These are phyloP conservation scores for Toxotes chatareus DNA, from an alignment of 2,113 vertebrate species.

Conservation along the genomic window DNA sequence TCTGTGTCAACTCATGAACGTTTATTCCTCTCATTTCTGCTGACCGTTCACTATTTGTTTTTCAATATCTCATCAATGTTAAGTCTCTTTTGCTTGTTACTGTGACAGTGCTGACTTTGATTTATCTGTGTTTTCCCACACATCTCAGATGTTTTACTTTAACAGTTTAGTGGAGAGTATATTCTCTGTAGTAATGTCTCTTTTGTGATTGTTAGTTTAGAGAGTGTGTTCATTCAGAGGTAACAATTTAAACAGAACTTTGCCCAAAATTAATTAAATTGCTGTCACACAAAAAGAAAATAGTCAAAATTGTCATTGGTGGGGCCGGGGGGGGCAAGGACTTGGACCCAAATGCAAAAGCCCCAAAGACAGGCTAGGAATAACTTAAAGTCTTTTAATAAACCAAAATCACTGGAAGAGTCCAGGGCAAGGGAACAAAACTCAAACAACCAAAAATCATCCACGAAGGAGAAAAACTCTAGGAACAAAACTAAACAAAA, in stretches of 20 bases:
- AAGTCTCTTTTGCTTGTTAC: neutral
- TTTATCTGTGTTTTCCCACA: neutral
- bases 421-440: too few relatives aligned
- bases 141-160: neutral
- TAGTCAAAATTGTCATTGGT: too few relatives aligned
- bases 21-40: neutral
- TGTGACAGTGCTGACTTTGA: neutral
- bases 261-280: constrained; percentile 56
- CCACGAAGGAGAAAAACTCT: too few relatives aligned
- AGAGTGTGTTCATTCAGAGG: neutral
- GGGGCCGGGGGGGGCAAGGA: too few relatives aligned
- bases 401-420: too few relatives aligned
- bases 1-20: neutral
- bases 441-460: too few relatives aligned
- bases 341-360: too few relatives aligned
- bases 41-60: neutral
- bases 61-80: neutral
- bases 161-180: neutral
- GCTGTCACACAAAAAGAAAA: constrained; percentile 46
- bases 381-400: too few relatives aligned
- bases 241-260: constrained; percentile 28
- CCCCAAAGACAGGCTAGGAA: too few relatives aligned
- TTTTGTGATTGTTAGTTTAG: neutral
- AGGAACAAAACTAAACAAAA: too few relatives aligned
- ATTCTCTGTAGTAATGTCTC: constrained; percentile 1